phyloP scores from a whole-genome alignment of 2,888 invertebrate species.

The Andrena chrysosceles region DNA sequence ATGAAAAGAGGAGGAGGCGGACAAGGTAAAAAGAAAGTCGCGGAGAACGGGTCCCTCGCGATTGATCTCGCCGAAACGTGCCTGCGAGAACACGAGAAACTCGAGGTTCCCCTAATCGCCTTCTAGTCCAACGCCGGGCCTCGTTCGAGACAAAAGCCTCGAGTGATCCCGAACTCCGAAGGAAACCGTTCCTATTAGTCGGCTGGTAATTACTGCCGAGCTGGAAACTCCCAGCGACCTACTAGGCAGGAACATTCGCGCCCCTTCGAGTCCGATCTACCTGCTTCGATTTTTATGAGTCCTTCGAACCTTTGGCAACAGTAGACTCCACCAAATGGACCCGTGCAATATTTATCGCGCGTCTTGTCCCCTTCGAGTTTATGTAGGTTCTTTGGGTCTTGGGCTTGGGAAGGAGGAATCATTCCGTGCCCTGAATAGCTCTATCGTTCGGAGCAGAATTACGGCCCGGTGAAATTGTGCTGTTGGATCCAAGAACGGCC shows the following conservation, averaged over 20 bases:
- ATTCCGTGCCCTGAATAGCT: not conserved
- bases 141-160: constrained; percentile 39
- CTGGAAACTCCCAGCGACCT: constrained; percentile 39
- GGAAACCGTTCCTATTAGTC: constrained; percentile 29
- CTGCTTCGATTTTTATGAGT: constrained; percentile 21
- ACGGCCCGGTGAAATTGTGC: not conserved
- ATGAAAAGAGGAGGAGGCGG: constrained; percentile 3
- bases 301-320: not conserved
- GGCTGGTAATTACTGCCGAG: constrained; percentile 48
- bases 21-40: constrained; percentile 39
- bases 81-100: constrained; percentile 34
- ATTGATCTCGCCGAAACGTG: constrained; percentile 73
- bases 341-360: not conserved
- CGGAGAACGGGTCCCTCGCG: constrained; percentile 47
- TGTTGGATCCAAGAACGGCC: not conserved
- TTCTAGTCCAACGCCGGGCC: constrained; percentile 20
- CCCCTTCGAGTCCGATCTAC: not conserved
- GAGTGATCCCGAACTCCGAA: constrained; percentile 13
- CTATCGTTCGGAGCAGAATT: not conserved
- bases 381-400: not conserved
- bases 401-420: not conserved
- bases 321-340: not conserved
- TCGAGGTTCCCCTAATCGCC: constrained; percentile 49
- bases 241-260: not conserved
- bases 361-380: not conserved